A percentile compares a stretch with the other conserved stretches of the same genome.
Conservation (phyloP, 2,113 vertebrate species). For the Anoura caudifer region DNA sequence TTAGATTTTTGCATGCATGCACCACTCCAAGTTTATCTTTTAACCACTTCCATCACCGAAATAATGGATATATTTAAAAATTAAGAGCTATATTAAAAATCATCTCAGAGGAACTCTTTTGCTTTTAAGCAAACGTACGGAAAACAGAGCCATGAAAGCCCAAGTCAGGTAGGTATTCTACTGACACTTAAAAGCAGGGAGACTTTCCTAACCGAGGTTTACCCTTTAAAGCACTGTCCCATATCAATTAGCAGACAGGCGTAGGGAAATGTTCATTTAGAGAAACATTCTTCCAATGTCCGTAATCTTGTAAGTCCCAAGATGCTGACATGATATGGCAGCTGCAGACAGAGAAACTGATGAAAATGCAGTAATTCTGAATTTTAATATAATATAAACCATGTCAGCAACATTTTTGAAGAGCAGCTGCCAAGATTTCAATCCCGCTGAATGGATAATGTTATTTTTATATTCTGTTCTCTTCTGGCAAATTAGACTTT, state of each 20-base stretch:
- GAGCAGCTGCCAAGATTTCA: conserved; percentile 84
- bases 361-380: conserved; percentile 85
- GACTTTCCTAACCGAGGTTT: conserved; percentile 70
- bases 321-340: conserved; percentile 88
- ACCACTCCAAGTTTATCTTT: neutral
- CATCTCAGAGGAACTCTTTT: neutral
- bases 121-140: conserved; percentile 70
- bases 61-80: conserved; percentile 30
- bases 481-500: conserved; percentile 76
- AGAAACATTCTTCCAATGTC: conserved; percentile 71
- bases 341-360: conserved; percentile 87
- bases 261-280: conserved; percentile 78
- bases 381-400: conserved; percentile 86
- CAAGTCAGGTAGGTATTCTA: conserved; percentile 30
- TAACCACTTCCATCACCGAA: neutral
- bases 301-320: conserved; percentile 80
- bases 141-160: conserved; percentile 63
- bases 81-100: conserved; percentile 17
- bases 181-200: conserved; percentile 31
- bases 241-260: conserved; percentile 79
- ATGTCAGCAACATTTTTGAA: conserved; percentile 87
- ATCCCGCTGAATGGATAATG: conserved; percentile 78
- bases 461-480: conserved; percentile 81
- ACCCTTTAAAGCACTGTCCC: conserved; percentile 64
- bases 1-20: neutral